Evolutionary conservation across 2,797 vertebrate genomes (phyloP).

Genomic region (Corythornis leucogaster): DNA sequence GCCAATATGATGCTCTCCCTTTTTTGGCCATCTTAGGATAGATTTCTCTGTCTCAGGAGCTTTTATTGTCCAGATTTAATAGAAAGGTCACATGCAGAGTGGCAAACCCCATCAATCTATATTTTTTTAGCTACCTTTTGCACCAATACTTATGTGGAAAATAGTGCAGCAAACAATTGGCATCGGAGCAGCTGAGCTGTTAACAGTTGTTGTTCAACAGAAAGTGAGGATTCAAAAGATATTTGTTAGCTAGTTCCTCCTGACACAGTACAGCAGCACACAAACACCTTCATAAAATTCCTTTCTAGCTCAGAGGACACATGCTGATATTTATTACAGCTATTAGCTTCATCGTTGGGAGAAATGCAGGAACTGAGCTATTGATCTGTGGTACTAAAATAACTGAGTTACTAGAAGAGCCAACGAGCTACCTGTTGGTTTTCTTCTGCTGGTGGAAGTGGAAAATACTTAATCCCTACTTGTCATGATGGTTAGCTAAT

Average conservation of each 20-base stretch:
- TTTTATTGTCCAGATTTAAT: not conserved
- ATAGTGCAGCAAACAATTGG: not conserved
- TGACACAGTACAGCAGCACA: not conserved
- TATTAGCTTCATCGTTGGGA: constrained; percentile 18
- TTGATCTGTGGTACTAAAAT: not conserved
- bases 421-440: constrained; percentile 17
- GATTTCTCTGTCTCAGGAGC: not conserved
- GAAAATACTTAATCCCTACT: constrained; percentile 22
- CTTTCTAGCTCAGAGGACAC: not conserved
- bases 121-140: not conserved
- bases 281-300: not conserved
- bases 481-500: constrained; percentile 25
- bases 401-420: constrained; percentile 14
- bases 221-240: not conserved
- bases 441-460: not conserved
- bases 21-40: not conserved
- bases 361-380: constrained; percentile 24
- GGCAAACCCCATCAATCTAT: not conserved
- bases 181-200: not conserved
- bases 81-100: not conserved
- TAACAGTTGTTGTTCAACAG: not conserved
- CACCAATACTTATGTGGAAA: not conserved
- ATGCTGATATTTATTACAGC: constrained; percentile 22
- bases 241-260: not conserved
- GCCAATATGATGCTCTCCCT: not conserved